These are phyloP conservation scores for Callyntrura guangdongensis DNA, from an alignment of 2,888 invertebrate genomes.

Conservation along the genomic window DNA sequence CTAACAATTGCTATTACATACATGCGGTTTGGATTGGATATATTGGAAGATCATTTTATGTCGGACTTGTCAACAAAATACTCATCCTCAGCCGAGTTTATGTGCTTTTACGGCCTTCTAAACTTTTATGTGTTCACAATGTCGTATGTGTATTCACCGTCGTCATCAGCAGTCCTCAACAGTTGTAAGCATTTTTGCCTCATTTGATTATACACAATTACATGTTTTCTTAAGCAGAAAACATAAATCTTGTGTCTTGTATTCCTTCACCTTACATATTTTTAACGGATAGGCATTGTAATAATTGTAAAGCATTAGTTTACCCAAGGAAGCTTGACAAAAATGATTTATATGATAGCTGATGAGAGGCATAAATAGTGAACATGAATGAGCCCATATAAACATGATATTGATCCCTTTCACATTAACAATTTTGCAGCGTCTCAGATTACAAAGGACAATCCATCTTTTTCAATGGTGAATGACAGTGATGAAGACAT, in stretches of 20 bases:
- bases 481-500: slow-evolving; percentile 99
- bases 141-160: slow-evolving; percentile 93
- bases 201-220: too few relatives aligned
- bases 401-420: slow-evolving; percentile 40
- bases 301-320: background rate
- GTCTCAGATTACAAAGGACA: slow-evolving; percentile 97
- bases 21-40: slow-evolving; percentile 93
- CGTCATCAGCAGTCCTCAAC: slow-evolving; percentile 81
- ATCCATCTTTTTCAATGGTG: slow-evolving; percentile 99
- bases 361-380: slow-evolving; percentile 33
- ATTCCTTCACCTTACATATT: too few relatives aligned
- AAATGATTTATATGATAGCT: slow-evolving; percentile 47
- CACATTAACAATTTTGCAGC: slow-evolving; percentile 88
- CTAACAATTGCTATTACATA: slow-evolving; percentile 92
- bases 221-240: too few relatives aligned
- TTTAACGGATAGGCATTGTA: too few relatives aligned
- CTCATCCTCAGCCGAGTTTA: slow-evolving; percentile 97
- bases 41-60: slow-evolving; percentile 97
- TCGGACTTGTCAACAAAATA: slow-evolving; percentile 95
- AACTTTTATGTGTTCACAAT: slow-evolving; percentile 97
- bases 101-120: slow-evolving; percentile 96
- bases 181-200: slow-evolving; percentile 82
- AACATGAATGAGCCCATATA: slow-evolving; percentile 4
- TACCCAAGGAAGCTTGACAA: background rate
- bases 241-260: too few relatives aligned